Conservation (phyloP, 1,140 invertebrate species). For the Xylocopa sonorina region DNA sequence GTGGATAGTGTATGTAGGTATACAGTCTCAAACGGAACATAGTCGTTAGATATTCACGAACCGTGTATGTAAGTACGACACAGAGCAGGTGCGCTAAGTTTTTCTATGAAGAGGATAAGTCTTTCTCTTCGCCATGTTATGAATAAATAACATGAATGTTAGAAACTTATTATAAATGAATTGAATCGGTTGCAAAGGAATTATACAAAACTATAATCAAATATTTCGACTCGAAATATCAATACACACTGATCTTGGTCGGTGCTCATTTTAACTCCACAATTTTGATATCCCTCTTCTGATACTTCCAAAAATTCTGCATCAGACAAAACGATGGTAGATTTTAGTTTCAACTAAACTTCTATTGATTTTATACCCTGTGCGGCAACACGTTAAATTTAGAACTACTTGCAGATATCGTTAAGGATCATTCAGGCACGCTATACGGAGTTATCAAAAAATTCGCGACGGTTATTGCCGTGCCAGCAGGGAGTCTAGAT, state of each 20-base stretch:
- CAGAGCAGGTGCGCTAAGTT: not conserved
- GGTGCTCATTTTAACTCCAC: not conserved
- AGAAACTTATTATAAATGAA: not conserved
- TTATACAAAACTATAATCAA: not conserved
- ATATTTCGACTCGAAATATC: not conserved
- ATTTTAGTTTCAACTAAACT: not conserved
- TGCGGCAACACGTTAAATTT: slow-evolving; percentile 5
- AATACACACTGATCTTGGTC: not conserved
- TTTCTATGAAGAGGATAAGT: not conserved
- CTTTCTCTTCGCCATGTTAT: not conserved
- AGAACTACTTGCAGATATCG: slow-evolving; percentile 10
- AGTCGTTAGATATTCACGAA: not conserved
- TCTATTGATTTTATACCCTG: slow-evolving; percentile 12
- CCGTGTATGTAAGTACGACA: not conserved
- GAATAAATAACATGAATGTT: not conserved
- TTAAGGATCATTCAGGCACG: slow-evolving; percentile 10
- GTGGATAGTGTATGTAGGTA: not conserved
- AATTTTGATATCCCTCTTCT: not conserved
- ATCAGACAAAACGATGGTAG: not conserved
- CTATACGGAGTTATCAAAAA: slow-evolving; percentile 29
- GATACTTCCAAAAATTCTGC: not conserved
- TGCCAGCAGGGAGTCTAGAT: slow-evolving; percentile 7
- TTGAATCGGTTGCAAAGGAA: too few species aligned
- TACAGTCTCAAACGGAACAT: slow-evolving; percentile 11
- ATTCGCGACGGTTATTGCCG: slow-evolving; percentile 26